Conservation (phyloP, 1,140 invertebrate genomes). For the Saccostrea glomerata region DNA sequence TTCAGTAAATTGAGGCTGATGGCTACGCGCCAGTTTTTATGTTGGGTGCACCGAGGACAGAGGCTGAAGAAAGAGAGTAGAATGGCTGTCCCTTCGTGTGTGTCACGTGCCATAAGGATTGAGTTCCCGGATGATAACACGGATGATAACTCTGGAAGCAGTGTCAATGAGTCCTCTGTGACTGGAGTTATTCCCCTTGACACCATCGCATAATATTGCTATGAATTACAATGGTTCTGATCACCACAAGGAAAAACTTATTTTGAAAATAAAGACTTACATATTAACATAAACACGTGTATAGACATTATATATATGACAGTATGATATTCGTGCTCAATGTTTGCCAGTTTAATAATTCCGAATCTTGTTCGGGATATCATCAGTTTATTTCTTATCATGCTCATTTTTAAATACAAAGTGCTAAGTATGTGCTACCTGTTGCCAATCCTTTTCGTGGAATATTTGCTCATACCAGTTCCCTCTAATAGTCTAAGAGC, state of each 20-base stretch:
- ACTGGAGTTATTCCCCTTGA: conserved; percentile 53
- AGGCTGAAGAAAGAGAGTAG: conserved; percentile 61
- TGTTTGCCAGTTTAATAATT: too few species aligned
- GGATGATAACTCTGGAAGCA: conserved; percentile 41
- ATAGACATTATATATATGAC: too few species aligned
- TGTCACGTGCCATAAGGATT: conserved; percentile 58
- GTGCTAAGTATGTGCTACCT: too few species aligned
- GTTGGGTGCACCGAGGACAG: conserved; percentile 65
- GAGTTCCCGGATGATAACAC: conserved; percentile 60
- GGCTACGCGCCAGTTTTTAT: conserved; percentile 64
- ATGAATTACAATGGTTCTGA: background rate
- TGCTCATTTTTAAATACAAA: too few species aligned
- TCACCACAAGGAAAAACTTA: background rate
- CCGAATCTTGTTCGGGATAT: too few species aligned
- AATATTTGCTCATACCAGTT: too few species aligned
- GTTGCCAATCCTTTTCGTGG: too few species aligned
- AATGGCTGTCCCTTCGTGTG: conserved; percentile 63
- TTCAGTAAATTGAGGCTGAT: conserved; percentile 64
- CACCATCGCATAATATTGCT: background rate
- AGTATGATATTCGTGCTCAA: too few species aligned
- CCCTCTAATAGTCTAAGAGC: too few species aligned
- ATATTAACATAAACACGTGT: too few species aligned
- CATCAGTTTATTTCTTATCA: too few species aligned
- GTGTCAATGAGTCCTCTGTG: conserved; percentile 48
- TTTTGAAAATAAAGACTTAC: too few species aligned